Base-by-base conservation (phyloP, 2,888 invertebrate genomes). In the Eupithecia pulchellata region DNA sequence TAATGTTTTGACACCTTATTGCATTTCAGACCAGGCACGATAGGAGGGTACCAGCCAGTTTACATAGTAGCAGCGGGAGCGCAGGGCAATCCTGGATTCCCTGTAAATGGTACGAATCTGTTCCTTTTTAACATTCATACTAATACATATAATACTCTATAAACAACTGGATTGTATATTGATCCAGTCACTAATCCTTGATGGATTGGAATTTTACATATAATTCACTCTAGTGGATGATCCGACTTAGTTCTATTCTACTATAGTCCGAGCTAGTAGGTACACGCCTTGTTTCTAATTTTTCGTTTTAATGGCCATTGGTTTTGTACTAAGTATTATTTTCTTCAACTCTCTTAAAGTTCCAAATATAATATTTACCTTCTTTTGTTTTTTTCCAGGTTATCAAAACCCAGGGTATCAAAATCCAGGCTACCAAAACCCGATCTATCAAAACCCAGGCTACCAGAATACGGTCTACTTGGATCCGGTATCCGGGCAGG, bases 1-100 rank as follows among this genome's bases (percentile, higher is more conserved):
- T 27, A 27, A 25, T 6, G 29, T 29, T n/a, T 58, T 17, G 9
- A 52, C n/a, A 32, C 58, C 1, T 17, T 60, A 55, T 60, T 39
- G 60, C 25, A 20, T 47, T 83, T 27, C 80, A 92, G 93, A 65
- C 93, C 93, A 0, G 93, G 93, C 0, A 86, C 90, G 0, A 88
- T 92, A 14, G 90, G 91, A 27, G 93, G 93, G 1, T 93, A 93
- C 71, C 93, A 92, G 75, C 93, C 93, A 0, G 87, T 93, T 0
- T 93, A 93, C 79, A 86, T 93, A 1, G 93, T 93, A 0, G 92
- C 89, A 0, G 92, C 92, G 0, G 89, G 85, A 0, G 88, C 92
- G 2, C 91, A 91, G 79, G 88, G 86, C 13, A 89, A 91, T 70
- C 73, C 76, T 55, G 75, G 75, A 27, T 78, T 58, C 60, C 77